Base-by-base conservation (phyloP, 2,888 invertebrate species). In the Idaea biselata region DNA sequence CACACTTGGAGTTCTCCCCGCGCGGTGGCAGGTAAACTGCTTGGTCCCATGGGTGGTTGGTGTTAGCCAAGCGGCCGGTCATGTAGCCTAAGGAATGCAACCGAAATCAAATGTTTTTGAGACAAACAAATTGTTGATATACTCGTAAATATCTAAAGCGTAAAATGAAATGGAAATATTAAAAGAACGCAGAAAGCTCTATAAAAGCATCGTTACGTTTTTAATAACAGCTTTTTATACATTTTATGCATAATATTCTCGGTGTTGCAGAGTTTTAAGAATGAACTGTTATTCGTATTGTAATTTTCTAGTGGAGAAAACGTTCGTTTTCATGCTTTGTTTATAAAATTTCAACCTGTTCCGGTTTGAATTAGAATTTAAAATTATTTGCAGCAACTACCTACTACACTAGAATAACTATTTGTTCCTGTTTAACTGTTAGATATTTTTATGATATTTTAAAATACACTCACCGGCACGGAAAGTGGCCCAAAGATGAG, bases 81-180 rank as follows among this genome's bases (percentile, higher is more conserved):
- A n/a, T n/a, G n/a, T 25, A 25, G 25, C 25, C 25, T 25, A 25
- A 25, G 25, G 25, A 25, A 25, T 25, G 25, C 25, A 25, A 25
- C 25, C 25, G 25, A 25, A n/a, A n/a, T n/a, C n/a, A n/a, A n/a
- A 25, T 25, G 44, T 44, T 44, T 44, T 44, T 32, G 7, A 32
- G 11, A 32, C 6, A 32, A 11, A 8, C 44, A 11, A 44, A 44
- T 44, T 44, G 44, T 44, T 44, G 44, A 44, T 5, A 44, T 3
- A 44, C 14, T 44, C 44, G 44, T 44, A 44, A 44, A 44, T 44
- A 44, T 44, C 44, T 44, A 44, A 44, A 44, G 44, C 44, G 44
- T 44, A 44, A 44, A 44, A 44, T 44, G 44, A 44, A 44, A 44
- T 44, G 44, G 44, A 44, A 44, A 44, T 44, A 44, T 44, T 44